Base-by-base conservation (phyloP, 2,888 invertebrate genomes). In the Helobdella robusta region DNA sequence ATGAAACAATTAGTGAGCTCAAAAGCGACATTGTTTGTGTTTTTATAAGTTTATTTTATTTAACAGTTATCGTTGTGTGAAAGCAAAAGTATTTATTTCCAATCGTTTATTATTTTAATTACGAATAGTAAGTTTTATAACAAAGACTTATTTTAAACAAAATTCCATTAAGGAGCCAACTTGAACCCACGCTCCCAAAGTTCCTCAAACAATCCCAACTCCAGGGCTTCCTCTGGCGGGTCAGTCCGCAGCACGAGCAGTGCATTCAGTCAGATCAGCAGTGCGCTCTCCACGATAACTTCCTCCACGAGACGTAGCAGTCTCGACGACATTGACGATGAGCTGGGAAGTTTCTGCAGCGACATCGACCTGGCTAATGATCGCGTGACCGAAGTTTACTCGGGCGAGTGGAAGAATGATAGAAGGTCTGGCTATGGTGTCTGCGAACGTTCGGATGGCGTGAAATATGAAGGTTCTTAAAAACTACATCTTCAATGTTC, bases 331-430 rank as follows among this genome's bases (percentile, higher is more conserved):
- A 70, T 77, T 74, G 69, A 77, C 77, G 34, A 78, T 76, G 71
- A 76, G 75, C 70, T 77, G 76, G 70, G 72, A 64, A 78, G 78
- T 69, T 79, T 79, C 71, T 76, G 78, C 23, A 79, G 88, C 85
- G 91, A 95, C 69, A 78, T 79, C 68, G 79, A 79, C 70, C 91
- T 93, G 78, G 86, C 95, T 83, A 97, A 97, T 35, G 97, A 62
- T 32, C 23, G 30, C n/a, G 62, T 62, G 48, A 92, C 91, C 66
- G 98, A 98, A 83, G 93, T 91, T 35, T 98, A 98, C 82, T 88
- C 90, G 86, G 98, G 98, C 67, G 98, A 98, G 82, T 98, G 98
- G 98, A 98, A 98, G 81, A 94, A 95, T 83, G 98, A 98, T 82
- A 94, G 95, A 79, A 85, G 98, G 61, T 90, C 89, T 65, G 95